Evolutionary conservation across 2,797 vertebrate genomes (phyloP).

Genomic region (Echiichthys vipera): DNA sequence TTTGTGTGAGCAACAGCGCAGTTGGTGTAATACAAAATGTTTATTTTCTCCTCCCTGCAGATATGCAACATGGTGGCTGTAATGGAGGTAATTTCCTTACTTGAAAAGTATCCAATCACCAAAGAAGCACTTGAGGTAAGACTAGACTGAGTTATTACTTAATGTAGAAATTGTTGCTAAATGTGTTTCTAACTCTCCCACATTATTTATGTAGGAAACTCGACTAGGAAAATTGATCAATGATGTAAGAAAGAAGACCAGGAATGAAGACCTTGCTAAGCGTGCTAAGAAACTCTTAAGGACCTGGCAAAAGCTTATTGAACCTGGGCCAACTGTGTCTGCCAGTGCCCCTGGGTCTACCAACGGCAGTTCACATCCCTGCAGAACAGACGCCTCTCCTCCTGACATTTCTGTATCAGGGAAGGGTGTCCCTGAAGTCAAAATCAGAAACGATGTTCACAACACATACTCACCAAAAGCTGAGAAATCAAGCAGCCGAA

Average conservation of each 20-base stretch:
- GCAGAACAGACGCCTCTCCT: constrained; percentile 86
- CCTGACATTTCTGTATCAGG: constrained; percentile 77
- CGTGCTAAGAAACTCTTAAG: constrained; percentile 96
- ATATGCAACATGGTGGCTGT: constrained; percentile 99
- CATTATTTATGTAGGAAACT: constrained; percentile 88
- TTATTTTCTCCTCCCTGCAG: constrained; percentile 76
- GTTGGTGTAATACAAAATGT: neutral
- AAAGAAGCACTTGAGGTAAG: constrained; percentile 99
- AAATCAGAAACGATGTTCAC: constrained; percentile 93
- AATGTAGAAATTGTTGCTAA: neutral
- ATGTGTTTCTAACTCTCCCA: constrained; percentile 22
- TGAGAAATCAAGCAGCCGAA: constrained; percentile 90
- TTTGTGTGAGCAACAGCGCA: neutral
- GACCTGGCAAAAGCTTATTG: constrained; percentile 98
- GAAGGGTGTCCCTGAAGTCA: constrained; percentile 90
- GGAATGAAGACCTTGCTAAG: constrained; percentile 98
- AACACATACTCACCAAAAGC: constrained; percentile 92
- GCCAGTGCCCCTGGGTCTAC: constrained; percentile 87
- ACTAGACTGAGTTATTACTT: neutral
- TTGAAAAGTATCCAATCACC: constrained; percentile 99
- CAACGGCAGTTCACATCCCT: constrained; percentile 93
- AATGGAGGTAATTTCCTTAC: constrained; percentile 95
- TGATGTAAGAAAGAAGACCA: constrained; percentile 97
- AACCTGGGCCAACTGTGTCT: constrained; percentile 88
- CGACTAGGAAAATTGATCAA: constrained; percentile 98